Evolutionary conservation across 2,797 vertebrate genomes (phyloP), one percentile per base, ranked within the genome.

Genomic region (Malurus splendens): DNA sequence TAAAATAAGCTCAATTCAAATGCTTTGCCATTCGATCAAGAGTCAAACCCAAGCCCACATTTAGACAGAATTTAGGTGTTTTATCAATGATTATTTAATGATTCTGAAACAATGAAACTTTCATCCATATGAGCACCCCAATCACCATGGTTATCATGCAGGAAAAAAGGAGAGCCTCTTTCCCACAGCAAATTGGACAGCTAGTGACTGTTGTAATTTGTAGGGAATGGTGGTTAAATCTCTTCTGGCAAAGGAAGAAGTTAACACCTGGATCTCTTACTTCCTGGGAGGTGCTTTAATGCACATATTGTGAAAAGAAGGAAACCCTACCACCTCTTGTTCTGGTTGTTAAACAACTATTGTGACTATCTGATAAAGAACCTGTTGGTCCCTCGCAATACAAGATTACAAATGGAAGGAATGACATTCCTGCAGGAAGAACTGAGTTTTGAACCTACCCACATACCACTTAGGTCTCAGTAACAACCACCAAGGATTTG

Each of bases 1-100:
- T 78, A 65, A 80, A 92, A 93, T 18, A 80, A 85, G 78, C 55
- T 65, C 33, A 76, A 67, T 71, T 57, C 68, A 70, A 90, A 68
- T 59, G 32, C 44, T 70, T 79, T 82, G 66, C 33, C 24, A 22
- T 33, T 83, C 41, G 52, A 25, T 52, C 22, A 62, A 41, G 38
- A 73, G 17, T 44, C 59, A 62, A 90, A 11, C n/a, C 20, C 27
- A 65, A 82, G 30, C 18, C 27, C 56, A 27, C 9, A 25, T 27
- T 78, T 60, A 51, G 44, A 30, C 12, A 60, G 52, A 68, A 79
- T 66, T 41, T 41, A 45, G 27, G 7, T 32, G 15, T 56, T 84
- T 77, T 54, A 87, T 50, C 75, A 82, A 28, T n/a, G n/a, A 74
- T 64, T 64, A 62, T 70, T 91, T 79, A 56, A 79, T 25, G 48